These are phyloP conservation scores for Oscheius sp. DNA, from an alignment of 2,888 invertebrate genomes.

Conservation along the genomic window DNA sequence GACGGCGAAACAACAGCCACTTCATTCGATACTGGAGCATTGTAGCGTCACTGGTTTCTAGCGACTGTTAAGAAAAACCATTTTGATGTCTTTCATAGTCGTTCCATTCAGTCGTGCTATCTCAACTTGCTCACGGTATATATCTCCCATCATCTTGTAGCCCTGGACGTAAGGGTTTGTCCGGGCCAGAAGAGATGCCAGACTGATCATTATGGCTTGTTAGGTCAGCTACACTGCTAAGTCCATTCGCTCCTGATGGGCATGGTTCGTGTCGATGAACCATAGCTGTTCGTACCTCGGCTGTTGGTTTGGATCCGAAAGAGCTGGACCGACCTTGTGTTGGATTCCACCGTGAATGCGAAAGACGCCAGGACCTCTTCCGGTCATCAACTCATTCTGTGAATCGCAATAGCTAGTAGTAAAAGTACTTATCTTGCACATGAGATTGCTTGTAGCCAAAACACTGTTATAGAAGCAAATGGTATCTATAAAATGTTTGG, in stretches of 20 bases:
- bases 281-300: constrained; percentile 18
- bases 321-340: constrained; percentile 24
- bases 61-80: background rate
- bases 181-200: constrained; percentile 17
- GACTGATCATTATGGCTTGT: constrained; percentile 28
- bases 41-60: constrained; percentile 29
- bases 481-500: background rate
- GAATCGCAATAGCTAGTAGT: background rate
- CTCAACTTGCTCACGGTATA: constrained; percentile 30
- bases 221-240: constrained; percentile 13
- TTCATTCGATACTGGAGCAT: constrained; percentile 37
- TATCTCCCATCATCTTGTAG: constrained; percentile 40
- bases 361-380: background rate
- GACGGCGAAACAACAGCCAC: constrained; percentile 49
- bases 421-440: background rate
- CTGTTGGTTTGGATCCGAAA: constrained; percentile 8
- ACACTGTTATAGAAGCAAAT: background rate
- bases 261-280: constrained; percentile 32
- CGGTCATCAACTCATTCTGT: background rate
- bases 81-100: background rate
- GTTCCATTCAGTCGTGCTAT: background rate
- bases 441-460: background rate
- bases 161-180: constrained; percentile 34
- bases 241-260: constrained; percentile 24
- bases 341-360: background rate